Base-by-base conservation (phyloP, 2,888 invertebrate genomes). In the Maniola hyperantus region DNA sequence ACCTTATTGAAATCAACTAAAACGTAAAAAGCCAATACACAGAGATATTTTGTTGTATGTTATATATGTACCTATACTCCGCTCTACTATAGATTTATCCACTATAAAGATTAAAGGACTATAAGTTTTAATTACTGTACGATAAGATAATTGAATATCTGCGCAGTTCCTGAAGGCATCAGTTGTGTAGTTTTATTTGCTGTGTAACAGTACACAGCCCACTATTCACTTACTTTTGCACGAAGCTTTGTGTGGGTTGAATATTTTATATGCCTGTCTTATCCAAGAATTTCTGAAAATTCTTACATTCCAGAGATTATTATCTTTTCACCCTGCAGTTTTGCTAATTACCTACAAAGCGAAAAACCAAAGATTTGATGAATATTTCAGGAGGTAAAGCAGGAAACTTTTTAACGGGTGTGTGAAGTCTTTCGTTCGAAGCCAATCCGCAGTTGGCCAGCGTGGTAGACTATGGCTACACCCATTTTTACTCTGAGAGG, bases 221-320 rank as follows among this genome's bases (percentile, higher is more conserved):
- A 65, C 36, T 55, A 71, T 71, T 67, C 76, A 72, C 76, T 79
- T 76, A 78, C 78, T 73, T 66, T 66, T 74, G 76, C 71, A 72
- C 57, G 69, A 72, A 72, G 72, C 72, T 55, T 57, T 59, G 68
- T 64, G 65, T 48, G 51, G 59, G 58, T 69, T 67, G 71, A 82
- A 84, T 84, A 83, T 82, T 84, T 83, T 74, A 83, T 72, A 59
- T 62, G 72, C 75, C 73, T 73, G 75, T 75, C 81, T 78, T 77
- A 79, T 78, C 79, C 44, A 72, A 54, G 26, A 13, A 13, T 26
- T 42, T 39, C n/a, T 54, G 33, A 36, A 34, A 54, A n/a, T 54
- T 34, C 34, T 34, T 34, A n/a, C 34, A 51, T 51, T 53, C 53
- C 13, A 33, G 33, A 53, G 53, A 53, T 34, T 53, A 46, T 46